Percentiles rank a stretch among this genome's conserved stretches.
These are phyloP conservation scores for Noctilio leporinus DNA, from an alignment of 2,113 vertebrate genomes.

Conservation along the genomic window DNA sequence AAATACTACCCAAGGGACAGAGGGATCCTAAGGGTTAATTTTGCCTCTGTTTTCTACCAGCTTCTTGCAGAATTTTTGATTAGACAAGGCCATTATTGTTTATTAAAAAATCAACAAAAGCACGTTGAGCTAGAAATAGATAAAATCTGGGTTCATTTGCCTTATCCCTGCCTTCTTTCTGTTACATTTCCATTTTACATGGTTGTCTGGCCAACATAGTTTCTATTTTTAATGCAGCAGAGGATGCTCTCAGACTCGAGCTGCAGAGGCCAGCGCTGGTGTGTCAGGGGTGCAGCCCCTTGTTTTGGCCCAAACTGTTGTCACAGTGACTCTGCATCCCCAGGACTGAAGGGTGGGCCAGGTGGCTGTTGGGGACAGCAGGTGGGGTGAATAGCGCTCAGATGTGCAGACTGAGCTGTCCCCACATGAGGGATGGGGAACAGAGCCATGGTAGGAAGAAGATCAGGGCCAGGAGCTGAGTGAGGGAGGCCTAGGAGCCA, in stretches of 20 bases:
- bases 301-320: background rate
- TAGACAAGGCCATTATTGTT: background rate
- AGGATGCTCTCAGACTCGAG: background rate
- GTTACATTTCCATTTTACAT: background rate
- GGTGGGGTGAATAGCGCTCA: rapidly evolving
- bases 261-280: background rate
- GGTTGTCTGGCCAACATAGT: conserved; percentile 3
- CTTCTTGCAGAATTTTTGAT: conserved; percentile 3
- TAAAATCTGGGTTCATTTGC: background rate
- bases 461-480: background rate
- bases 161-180: conserved; percentile 37
- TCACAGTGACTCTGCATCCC: background rate
- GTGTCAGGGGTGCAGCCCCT: background rate
- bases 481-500: background rate
- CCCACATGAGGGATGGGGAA: no score
- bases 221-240: conserved; percentile 49
- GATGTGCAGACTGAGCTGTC: background rate
- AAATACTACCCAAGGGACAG: background rate
- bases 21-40: background rate
- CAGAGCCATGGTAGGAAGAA: background rate
- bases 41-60: background rate
- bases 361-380: no score
- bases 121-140: background rate
- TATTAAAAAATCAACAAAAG: conserved; percentile 52
- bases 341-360: background rate